A percentile compares a stretch with the other conserved stretches of the same genome.
These are phyloP conservation scores for Apistogramma diplotaenia DNA, from an alignment of 2,113 vertebrate species.

Conservation along the genomic window DNA sequence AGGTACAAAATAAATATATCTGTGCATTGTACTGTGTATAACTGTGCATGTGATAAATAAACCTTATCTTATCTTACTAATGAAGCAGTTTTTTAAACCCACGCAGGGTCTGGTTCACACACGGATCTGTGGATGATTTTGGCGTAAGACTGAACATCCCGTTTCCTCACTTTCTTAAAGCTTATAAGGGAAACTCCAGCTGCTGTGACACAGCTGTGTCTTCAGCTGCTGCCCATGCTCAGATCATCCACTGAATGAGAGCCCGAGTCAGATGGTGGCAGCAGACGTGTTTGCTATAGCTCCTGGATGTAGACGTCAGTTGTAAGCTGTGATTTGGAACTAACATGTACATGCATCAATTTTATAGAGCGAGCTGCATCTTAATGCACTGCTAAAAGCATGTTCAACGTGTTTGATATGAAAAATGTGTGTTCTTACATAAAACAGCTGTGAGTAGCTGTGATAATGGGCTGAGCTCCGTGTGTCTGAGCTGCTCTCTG, in stretches of 20 bases:
- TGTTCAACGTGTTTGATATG: neutral
- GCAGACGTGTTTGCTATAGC: neutral
- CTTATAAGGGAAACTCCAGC: neutral
- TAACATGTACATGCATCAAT: no score
- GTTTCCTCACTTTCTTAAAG: neutral
- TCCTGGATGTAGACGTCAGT: neutral
- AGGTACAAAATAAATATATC: no score
- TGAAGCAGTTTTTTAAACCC: neutral
- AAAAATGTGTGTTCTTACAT: neutral
- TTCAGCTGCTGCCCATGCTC: neutral
- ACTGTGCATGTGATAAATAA: no score
- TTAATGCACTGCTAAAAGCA: neutral
- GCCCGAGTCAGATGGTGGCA: neutral
- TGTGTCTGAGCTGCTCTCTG: neutral
- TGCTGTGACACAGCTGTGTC: neutral
- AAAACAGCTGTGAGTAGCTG: neutral
- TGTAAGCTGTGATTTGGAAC: neutral
- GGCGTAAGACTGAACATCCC: neutral
- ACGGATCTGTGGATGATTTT: neutral
- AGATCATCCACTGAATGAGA: neutral
- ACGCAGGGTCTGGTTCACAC: no score
- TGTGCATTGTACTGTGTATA: no score
- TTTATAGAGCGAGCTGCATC: neutral
- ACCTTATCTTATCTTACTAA: no score
- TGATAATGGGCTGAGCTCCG: neutral